A percentile compares a stretch with the other conserved stretches of the same genome.
phyloP scores from a whole-genome alignment of 64 coral and sea anemone species.

The Dendronephthya gigantea region DNA sequence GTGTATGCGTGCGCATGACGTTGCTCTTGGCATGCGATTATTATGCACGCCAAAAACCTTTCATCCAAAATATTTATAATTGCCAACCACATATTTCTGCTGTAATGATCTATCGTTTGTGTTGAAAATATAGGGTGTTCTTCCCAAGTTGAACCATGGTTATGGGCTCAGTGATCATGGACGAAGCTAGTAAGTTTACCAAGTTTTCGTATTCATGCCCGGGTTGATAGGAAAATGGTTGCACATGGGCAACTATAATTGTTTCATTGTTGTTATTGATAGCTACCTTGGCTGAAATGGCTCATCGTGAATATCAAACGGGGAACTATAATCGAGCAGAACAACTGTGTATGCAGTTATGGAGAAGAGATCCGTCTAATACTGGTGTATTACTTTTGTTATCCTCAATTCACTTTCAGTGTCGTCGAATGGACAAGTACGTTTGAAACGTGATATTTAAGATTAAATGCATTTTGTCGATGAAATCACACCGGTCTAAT shows the following conservation, averaged over 20 bases:
- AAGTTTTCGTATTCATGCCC: background rate
- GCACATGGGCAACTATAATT: background rate
- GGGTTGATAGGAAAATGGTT: background rate
- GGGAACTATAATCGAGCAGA: constrained; percentile 98
- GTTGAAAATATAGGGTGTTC: background rate
- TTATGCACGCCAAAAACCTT: background rate
- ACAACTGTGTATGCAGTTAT: constrained; percentile 98
- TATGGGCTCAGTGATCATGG: constrained; percentile 17
- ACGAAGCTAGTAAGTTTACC: constrained; percentile 6
- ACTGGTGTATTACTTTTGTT: constrained; percentile 90
- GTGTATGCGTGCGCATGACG: constrained; percentile 12
- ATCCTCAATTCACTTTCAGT: constrained; percentile 98
- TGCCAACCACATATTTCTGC: background rate
- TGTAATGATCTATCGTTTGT: background rate
- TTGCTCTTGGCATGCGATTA: background rate
- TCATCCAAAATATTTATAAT: background rate
- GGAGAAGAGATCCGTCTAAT: constrained; percentile 93
- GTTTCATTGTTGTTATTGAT: constrained; percentile 6
- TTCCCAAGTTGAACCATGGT: background rate
- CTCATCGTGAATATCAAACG: constrained; percentile 98
- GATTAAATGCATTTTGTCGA: background rate
- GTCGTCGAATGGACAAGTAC: constrained; percentile 93
- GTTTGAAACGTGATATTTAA: background rate
- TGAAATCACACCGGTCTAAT: background rate
- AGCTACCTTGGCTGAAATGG: constrained; percentile 98